phyloP scores from a whole-genome alignment of 2,888 invertebrate species.

The Cremastobaeus sp. region DNA sequence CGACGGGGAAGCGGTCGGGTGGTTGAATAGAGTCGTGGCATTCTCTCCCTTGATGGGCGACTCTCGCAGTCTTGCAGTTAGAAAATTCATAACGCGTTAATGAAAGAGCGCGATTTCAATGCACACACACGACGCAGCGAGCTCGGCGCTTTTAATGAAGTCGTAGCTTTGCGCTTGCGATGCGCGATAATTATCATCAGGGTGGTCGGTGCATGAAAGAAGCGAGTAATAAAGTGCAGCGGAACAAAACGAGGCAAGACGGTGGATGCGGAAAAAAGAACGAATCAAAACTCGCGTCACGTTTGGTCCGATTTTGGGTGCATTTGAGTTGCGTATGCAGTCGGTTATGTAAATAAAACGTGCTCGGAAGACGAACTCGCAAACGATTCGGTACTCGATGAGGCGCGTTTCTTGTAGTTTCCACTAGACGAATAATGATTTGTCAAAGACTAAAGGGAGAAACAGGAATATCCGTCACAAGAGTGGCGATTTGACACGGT shows the following conservation, averaged over 20 bases:
- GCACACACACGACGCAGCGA: conserved; percentile 44
- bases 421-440: too few relatives aligned
- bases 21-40: conserved; percentile 17
- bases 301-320: too few relatives aligned
- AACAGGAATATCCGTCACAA: too few relatives aligned
- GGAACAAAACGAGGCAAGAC: background rate
- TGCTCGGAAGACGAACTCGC: too few relatives aligned
- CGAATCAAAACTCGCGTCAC: too few relatives aligned
- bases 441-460: too few relatives aligned
- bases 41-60: conserved; percentile 39
- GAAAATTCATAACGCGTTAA: conserved; percentile 59
- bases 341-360: too few relatives aligned
- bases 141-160: conserved; percentile 49
- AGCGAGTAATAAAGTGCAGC: background rate
- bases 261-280: too few relatives aligned
- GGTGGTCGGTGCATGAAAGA: background rate
- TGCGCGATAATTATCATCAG: conserved; percentile 37
- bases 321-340: too few relatives aligned
- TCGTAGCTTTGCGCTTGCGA: conserved; percentile 47
- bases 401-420: too few relatives aligned
- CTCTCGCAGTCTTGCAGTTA: conserved; percentile 25
- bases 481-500: background rate
- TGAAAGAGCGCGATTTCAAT: conserved; percentile 57
- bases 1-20: background rate
- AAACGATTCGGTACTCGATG: too few relatives aligned